Conservation (phyloP, 2,113 vertebrate species). For the Pseudopodoces humilis region DNA sequence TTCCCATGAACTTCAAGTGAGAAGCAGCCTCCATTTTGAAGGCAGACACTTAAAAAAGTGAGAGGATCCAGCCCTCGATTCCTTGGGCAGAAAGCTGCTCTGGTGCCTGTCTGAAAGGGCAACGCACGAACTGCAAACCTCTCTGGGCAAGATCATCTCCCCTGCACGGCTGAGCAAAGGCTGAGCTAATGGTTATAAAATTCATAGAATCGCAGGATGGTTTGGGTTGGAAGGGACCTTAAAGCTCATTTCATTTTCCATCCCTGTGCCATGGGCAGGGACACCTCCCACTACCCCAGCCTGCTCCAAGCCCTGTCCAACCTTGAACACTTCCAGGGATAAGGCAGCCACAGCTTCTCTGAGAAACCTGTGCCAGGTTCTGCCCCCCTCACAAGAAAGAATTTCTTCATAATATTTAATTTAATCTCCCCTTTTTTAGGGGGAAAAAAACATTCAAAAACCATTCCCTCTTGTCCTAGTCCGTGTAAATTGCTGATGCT, state of each 20-base stretch:
- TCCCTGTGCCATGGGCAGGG: not conserved
- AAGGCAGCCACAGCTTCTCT: not conserved
- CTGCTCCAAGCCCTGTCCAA: not conserved
- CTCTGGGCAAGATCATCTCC: not conserved
- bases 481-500: not conserved
- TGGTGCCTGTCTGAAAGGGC: not conserved
- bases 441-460: not conserved
- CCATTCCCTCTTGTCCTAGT: not conserved
- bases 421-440: not conserved
- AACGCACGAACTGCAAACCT: not conserved
- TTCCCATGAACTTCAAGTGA: conserved; percentile 39
- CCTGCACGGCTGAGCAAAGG: not conserved
- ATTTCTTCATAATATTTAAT: not conserved
- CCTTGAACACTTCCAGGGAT: not conserved
- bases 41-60: not conserved
- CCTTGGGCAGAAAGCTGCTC: not conserved
- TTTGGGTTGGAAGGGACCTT: not conserved
- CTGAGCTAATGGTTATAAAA: not conserved
- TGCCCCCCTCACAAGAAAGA: not conserved
- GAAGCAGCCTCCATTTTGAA: conserved; percentile 38
- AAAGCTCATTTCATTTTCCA: not conserved
- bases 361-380: not conserved
- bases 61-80: not conserved
- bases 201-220: not conserved
- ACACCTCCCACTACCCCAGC: not conserved